These are phyloP conservation scores for Proterorhinus semilunaris DNA, from an alignment of 2,113 vertebrate genomes.

Conservation along the genomic window DNA sequence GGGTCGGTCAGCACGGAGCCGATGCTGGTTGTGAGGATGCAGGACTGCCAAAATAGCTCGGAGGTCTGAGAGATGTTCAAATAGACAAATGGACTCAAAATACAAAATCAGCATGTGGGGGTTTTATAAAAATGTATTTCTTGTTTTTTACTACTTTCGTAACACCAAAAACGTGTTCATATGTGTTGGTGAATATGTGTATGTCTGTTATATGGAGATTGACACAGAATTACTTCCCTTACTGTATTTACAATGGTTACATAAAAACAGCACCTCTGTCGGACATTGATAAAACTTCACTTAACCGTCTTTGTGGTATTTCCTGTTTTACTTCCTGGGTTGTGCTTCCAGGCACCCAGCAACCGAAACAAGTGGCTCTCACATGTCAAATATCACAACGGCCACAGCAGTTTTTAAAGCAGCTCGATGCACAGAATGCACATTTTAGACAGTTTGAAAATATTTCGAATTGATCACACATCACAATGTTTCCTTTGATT, in stretches of 20 bases:
- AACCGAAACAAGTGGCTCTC: slow-evolving; percentile 17
- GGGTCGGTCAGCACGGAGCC: slow-evolving; percentile 77
- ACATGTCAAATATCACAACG: slow-evolving; percentile 14
- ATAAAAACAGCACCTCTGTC: slow-evolving; percentile 19
- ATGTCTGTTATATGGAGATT: slow-evolving; percentile 23
- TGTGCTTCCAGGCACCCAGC: slow-evolving; percentile 56
- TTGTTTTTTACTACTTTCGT: slow-evolving; percentile 40
- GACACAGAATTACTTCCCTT: slow-evolving; percentile 28
- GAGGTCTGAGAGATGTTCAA: slow-evolving; percentile 82
- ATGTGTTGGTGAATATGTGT: slow-evolving; percentile 17
- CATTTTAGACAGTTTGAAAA: not conserved
- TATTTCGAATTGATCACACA: not conserved
- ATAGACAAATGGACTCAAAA: slow-evolving; percentile 37
- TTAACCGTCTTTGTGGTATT: slow-evolving; percentile 9
- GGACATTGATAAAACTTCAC: slow-evolving; percentile 26
- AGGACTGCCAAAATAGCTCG: slow-evolving; percentile 81
- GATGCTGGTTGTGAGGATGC: slow-evolving; percentile 78
- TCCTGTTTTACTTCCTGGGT: slow-evolving; percentile 16
- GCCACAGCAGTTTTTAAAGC: slow-evolving; percentile 2
- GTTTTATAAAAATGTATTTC: slow-evolving; percentile 52
- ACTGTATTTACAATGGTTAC: slow-evolving; percentile 10
- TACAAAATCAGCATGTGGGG: slow-evolving; percentile 21
- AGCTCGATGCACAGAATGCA: not conserved
- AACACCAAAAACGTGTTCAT: slow-evolving; percentile 50
- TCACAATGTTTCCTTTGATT: not conserved